A percentile compares a stretch with the other conserved stretches of the same genome.
phyloP scores from a whole-genome alignment of 1,140 invertebrate genomes.

The Chrysomallon squamiferum region DNA sequence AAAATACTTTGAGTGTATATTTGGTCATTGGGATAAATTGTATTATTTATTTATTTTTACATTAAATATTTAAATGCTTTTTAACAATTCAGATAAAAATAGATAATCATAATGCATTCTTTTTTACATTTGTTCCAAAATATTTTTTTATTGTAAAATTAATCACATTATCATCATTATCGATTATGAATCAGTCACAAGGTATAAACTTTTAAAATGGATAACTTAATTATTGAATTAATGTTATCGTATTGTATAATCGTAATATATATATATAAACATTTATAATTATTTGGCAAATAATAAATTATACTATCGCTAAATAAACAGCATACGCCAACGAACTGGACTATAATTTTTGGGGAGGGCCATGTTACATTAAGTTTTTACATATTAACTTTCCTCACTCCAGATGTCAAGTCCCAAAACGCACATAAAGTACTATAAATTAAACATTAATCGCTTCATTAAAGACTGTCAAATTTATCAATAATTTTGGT shows the following conservation, averaged over 20 bases:
- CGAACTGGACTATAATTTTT: no score
- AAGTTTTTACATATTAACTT: background rate
- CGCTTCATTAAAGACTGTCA: background rate
- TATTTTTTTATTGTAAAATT: background rate
- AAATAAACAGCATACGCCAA: no score
- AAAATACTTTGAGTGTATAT: background rate
- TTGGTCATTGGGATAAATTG: background rate
- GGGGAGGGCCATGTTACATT: background rate
- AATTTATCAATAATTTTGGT: background rate
- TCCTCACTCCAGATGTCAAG: slow-evolving; percentile 2
- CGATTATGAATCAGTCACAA: no score
- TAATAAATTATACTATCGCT: no score
- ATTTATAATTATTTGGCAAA: no score
- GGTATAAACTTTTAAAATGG: no score
- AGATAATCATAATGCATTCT: background rate
- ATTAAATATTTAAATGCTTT: background rate
- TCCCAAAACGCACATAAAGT: background rate
- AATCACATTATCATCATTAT: no score
- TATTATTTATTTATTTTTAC: background rate
- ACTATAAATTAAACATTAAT: background rate
- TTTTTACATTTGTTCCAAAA: background rate
- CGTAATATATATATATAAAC: no score
- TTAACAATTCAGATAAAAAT: background rate
- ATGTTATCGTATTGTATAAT: no score
- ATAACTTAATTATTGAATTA: no score